Evolutionary conservation across 2,888 invertebrate genomes (phyloP).

Genomic region (Hyalella azteca): DNA sequence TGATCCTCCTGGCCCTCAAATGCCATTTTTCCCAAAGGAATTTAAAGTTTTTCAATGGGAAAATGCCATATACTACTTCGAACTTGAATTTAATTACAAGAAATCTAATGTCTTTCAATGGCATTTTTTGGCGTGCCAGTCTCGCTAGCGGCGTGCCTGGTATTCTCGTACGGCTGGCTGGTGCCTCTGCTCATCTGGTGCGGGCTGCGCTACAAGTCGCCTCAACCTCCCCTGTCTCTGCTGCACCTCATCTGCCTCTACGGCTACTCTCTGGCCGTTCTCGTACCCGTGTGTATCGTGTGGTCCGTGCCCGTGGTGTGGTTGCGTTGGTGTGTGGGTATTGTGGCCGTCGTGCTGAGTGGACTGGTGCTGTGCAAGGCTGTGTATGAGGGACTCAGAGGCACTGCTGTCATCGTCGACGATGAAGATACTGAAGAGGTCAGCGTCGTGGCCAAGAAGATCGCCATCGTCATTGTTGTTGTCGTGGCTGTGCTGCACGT

Average conservation of each 20-base stretch:
- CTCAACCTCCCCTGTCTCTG: slow-evolving; percentile 66
- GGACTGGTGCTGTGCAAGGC: slow-evolving; percentile 53
- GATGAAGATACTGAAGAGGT: slow-evolving; percentile 40
- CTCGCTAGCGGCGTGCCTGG: slow-evolving; percentile 87
- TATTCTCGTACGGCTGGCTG: slow-evolving; percentile 86
- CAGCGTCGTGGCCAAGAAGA: slow-evolving; percentile 47
- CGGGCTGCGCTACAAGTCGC: slow-evolving; percentile 79
- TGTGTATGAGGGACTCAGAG: slow-evolving; percentile 39
- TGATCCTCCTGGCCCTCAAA: too few relatives aligned
- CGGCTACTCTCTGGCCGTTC: slow-evolving; percentile 57
- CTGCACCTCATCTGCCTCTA: slow-evolving; percentile 84
- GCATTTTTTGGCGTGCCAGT: too few relatives aligned
- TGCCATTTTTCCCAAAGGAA: too few relatives aligned
- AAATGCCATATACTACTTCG: too few relatives aligned
- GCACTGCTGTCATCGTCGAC: not conserved
- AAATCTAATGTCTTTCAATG: too few relatives aligned
- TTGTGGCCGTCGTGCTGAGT: slow-evolving; percentile 55
- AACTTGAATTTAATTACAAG: too few relatives aligned
- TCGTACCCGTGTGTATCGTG: slow-evolving; percentile 57
- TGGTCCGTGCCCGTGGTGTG: slow-evolving; percentile 55
- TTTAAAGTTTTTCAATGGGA: too few relatives aligned
- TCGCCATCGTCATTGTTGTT: slow-evolving; percentile 47
- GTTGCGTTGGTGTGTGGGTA: slow-evolving; percentile 58
- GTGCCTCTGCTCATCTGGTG: slow-evolving; percentile 85
- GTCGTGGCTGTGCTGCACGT: slow-evolving; percentile 55